Evolutionary conservation across 2,797 vertebrate species (phyloP).

Genomic region (Muscicapa striata): DNA sequence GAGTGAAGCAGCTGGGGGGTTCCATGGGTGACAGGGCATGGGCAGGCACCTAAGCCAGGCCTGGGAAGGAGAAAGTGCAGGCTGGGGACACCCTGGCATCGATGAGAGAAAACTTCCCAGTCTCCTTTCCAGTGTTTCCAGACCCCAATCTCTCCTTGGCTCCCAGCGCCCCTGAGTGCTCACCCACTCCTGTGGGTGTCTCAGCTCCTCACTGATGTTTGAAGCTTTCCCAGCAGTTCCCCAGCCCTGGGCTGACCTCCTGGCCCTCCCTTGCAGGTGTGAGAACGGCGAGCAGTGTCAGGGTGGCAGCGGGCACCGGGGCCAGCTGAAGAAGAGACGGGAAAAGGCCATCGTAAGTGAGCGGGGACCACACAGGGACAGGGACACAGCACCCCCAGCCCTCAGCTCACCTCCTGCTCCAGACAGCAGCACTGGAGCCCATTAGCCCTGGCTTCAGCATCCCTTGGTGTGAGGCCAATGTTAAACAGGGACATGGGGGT

Average conservation of each 20-base stretch:
- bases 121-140: not conserved
- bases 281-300: slow-evolving; percentile 73
- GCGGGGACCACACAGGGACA: not conserved
- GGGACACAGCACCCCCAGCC: not conserved
- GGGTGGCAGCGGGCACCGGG: slow-evolving; percentile 61
- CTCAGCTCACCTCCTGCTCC: not conserved
- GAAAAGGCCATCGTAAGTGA: slow-evolving; percentile 83
- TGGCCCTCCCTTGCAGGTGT: slow-evolving; percentile 73
- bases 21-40: not conserved
- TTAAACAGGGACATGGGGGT: not conserved
- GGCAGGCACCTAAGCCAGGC: rapidly evolving
- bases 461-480: not conserved
- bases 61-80: not conserved
- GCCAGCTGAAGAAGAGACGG: slow-evolving; percentile 76
- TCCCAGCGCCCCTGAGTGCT: not conserved
- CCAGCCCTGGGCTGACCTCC: not conserved
- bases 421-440: not conserved
- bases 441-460: slow-evolving; percentile 1
- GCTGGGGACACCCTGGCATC: not conserved
- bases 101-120: not conserved
- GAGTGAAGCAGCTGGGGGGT: not conserved
- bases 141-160: not conserved
- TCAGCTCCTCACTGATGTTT: not conserved
- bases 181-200: not conserved
- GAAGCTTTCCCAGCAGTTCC: not conserved